These are phyloP conservation scores for Phytoseiulus persimilis DNA, from an alignment of 2,888 invertebrate species.

Conservation along the genomic window DNA sequence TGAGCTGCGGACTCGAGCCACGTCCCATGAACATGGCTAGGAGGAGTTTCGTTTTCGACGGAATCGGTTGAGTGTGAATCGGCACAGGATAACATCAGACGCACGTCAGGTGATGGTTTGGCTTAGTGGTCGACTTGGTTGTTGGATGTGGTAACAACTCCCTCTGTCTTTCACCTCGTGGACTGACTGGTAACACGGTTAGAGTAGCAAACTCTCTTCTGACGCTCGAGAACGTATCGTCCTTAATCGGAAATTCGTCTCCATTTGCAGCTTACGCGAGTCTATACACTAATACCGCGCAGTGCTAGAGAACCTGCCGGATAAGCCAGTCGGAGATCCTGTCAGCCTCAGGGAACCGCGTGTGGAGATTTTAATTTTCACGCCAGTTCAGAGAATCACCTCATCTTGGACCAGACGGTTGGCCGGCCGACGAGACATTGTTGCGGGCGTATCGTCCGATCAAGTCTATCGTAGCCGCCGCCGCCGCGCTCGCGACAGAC, in stretches of 20 bases:
- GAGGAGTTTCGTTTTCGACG: not conserved
- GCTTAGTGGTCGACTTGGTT: not conserved
- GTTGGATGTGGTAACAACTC: not conserved
- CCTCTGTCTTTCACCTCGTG: not conserved
- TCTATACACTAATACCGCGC: slow-evolving; percentile 25
- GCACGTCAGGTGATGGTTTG: not conserved
- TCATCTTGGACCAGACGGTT: not conserved
- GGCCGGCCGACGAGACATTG: not conserved
- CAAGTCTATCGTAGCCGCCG: not conserved
- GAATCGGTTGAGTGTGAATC: not conserved
- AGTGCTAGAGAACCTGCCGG: not conserved
- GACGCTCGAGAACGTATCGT: not conserved
- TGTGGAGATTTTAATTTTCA: not conserved
- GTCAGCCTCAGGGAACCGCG: not conserved
- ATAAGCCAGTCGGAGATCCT: not conserved
- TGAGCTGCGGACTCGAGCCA: not conserved
- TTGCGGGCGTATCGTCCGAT: not conserved
- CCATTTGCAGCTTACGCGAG: slow-evolving; percentile 21
- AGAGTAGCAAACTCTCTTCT: no score
- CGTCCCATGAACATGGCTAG: not conserved
- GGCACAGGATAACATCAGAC: not conserved
- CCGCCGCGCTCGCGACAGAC: not conserved
- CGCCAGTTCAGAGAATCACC: not conserved
- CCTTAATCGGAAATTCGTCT: not conserved
- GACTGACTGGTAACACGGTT: not conserved